These are phyloP conservation scores for Drosophila baimaii DNA, from an alignment of 1,140 invertebrate genomes.

Conservation along the genomic window DNA sequence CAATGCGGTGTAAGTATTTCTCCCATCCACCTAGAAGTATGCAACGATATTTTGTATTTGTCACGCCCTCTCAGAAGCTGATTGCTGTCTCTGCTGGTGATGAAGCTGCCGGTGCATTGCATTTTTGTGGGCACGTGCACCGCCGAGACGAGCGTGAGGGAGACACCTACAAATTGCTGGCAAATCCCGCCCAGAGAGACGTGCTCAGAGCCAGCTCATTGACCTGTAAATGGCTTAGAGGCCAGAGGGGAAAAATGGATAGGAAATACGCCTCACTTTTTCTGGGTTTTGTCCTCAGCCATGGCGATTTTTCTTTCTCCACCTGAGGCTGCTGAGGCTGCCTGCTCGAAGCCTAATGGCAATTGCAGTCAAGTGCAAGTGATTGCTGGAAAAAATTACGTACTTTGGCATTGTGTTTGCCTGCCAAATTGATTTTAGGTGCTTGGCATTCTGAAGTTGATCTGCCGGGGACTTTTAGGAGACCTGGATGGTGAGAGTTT, in stretches of 20 bases:
- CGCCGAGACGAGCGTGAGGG: constrained; percentile 5
- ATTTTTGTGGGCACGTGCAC: constrained; percentile 21
- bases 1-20: constrained; percentile 39
- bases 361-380: constrained; percentile 57
- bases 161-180: constrained; percentile 51
- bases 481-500: neutral
- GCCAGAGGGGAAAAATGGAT: neutral
- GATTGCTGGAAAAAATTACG: constrained; percentile 56
- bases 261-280: constrained; percentile 18
- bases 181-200: constrained; percentile 5
- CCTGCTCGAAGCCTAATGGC: constrained; percentile 26
- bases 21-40: constrained; percentile 9
- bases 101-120: neutral
- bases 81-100: constrained; percentile 24
- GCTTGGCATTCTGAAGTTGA: constrained; percentile 20
- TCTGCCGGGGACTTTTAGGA: no score
- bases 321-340: constrained; percentile 51
- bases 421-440: constrained; percentile 49
- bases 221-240: constrained; percentile 39
- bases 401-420: constrained; percentile 50
- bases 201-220: constrained; percentile 43
- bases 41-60: constrained; percentile 41
- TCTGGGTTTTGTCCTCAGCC: constrained; percentile 16
- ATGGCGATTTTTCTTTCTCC: neutral
- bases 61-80: constrained; percentile 33